phyloP scores from a whole-genome alignment of 1,140 invertebrate species.

The Bombyx mandarina region DNA sequence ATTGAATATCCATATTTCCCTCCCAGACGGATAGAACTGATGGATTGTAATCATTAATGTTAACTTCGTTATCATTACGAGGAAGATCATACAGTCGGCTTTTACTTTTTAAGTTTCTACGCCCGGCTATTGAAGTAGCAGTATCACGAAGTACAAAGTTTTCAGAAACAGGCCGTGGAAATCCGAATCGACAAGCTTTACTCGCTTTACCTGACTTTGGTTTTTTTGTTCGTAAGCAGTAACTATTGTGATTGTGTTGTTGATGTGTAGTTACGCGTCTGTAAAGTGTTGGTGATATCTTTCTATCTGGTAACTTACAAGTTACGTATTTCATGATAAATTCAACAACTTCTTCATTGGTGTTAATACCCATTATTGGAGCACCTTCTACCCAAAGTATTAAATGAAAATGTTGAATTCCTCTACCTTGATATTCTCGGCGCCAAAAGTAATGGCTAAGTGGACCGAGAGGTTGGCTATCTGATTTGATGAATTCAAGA shows the following conservation, averaged over 20 bases:
- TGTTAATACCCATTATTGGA: constrained; percentile 19
- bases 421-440: constrained; percentile 32
- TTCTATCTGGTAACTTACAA: constrained; percentile 14
- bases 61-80: constrained; percentile 1
- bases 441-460: constrained; percentile 30
- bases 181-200: neutral
- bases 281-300: constrained; percentile 1
- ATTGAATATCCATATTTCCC: constrained; percentile 47
- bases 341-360: constrained; percentile 28
- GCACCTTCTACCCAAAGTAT: constrained; percentile 37
- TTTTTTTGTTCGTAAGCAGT: neutral
- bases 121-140: neutral
- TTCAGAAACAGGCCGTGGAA: neutral
- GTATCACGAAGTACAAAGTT: neutral
- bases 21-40: constrained; percentile 30
- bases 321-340: constrained; percentile 46
- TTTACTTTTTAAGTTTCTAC: neutral
- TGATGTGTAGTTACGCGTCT: constrained; percentile 1
- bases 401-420: constrained; percentile 39
- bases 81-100: constrained; percentile 2
- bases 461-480: constrained; percentile 29
- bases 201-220: neutral
- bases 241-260: neutral
- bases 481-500: constrained; percentile 36
- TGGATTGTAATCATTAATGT: constrained; percentile 49